Conservation (phyloP, 2,888 invertebrate species). For the Physocephala rufipes region DNA sequence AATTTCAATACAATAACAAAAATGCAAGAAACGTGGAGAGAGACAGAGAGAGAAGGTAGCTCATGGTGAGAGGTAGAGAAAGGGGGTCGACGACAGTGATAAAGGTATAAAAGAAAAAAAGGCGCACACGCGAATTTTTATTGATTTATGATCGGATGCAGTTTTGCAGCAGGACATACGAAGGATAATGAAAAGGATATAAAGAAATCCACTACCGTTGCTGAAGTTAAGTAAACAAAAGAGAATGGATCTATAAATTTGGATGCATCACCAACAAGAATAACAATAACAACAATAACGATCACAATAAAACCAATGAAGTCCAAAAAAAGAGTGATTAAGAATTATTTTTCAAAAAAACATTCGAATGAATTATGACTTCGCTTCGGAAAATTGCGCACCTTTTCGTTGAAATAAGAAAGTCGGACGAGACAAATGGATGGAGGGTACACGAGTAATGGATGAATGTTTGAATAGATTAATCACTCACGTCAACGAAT, state of each 20-base stretch:
- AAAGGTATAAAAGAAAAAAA: not conserved
- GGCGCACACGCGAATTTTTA: slow-evolving; percentile 13
- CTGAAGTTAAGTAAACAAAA: not conserved
- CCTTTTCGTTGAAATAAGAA: not conserved
- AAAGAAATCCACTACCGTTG: not conserved
- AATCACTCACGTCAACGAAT: too few species aligned
- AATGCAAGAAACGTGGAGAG: not conserved
- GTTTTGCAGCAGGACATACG: slow-evolving; percentile 28
- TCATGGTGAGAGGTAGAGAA: too few species aligned
- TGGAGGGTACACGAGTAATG: too few species aligned
- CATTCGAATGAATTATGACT: slow-evolving; percentile 1
- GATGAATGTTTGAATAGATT: too few species aligned
- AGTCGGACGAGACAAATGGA: not conserved
- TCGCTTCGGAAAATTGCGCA: not conserved
- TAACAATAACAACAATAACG: not conserved
- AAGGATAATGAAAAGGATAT: slow-evolving; percentile 27
- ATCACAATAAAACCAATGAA: too few species aligned
- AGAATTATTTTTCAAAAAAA: not conserved
- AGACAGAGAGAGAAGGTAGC: too few species aligned
- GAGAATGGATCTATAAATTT: not conserved
- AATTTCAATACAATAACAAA: slow-evolving; percentile 38
- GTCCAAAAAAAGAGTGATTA: not conserved
- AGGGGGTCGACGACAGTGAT: too few species aligned
- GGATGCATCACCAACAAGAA: not conserved
- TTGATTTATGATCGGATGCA: slow-evolving; percentile 29